A percentile compares a stretch with the other conserved stretches of the same genome.
phyloP scores from a whole-genome alignment of 2,113 vertebrate species.

The Amphilophus citrinellus region DNA sequence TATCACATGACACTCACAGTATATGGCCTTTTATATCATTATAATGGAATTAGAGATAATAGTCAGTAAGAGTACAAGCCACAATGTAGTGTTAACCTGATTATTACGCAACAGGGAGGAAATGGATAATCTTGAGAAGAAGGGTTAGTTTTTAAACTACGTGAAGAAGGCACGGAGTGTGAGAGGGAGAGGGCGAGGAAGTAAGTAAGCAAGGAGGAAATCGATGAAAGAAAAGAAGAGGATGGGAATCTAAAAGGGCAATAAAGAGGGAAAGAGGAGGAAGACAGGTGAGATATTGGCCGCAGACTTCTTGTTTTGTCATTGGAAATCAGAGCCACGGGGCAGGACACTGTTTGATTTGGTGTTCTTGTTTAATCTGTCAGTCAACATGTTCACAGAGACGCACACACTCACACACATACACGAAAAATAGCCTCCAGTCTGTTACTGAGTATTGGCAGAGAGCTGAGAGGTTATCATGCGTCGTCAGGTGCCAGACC shows the following conservation, averaged over 20 bases:
- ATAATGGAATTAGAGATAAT: constrained; percentile 66
- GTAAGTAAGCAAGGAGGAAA: constrained; percentile 49
- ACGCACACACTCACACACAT: constrained; percentile 23
- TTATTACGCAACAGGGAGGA: constrained; percentile 63
- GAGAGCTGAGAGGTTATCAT: constrained; percentile 71
- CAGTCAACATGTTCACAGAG: constrained; percentile 41
- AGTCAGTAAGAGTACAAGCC: constrained; percentile 60
- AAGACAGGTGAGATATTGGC: constrained; percentile 63
- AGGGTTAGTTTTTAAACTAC: constrained; percentile 49
- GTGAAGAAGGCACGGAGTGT: constrained; percentile 25
- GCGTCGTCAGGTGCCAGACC: constrained; percentile 70
- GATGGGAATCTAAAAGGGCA: constrained; percentile 54
- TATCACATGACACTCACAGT: constrained; percentile 37
- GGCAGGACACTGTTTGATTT: constrained; percentile 63
- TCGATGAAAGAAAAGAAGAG: constrained; percentile 56
- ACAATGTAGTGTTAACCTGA: constrained; percentile 67
- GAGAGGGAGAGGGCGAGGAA: constrained; percentile 21
- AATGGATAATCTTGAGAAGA: constrained; percentile 59
- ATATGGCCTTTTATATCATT: constrained; percentile 65
- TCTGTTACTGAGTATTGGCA: constrained; percentile 62
- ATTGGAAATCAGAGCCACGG: constrained; percentile 58
- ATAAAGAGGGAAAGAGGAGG: constrained; percentile 40
- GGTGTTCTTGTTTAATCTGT: constrained; percentile 67
- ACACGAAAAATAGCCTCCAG: constrained; percentile 32
- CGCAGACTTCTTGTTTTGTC: constrained; percentile 63